phyloP scores from a whole-genome alignment of 2,113 vertebrate genomes.

The Regulus satrapa region DNA sequence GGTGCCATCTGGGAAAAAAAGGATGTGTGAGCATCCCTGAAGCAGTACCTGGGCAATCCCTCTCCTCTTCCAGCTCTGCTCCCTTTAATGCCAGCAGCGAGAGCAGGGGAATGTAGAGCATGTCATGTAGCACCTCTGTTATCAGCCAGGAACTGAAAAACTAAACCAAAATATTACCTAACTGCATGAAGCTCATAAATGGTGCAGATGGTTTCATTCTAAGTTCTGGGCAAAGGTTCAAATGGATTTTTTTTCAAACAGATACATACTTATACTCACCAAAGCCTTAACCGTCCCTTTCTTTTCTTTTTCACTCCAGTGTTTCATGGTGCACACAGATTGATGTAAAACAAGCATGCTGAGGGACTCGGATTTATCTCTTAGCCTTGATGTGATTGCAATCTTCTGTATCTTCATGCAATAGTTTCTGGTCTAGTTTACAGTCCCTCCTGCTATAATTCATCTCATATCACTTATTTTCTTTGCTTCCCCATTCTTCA shows the following conservation, averaged over 20 bases:
- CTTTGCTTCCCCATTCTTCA: conserved; percentile 25
- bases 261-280: background rate
- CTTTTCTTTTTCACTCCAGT: background rate
- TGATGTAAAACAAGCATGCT: background rate
- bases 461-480: conserved; percentile 22
- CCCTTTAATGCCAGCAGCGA: background rate
- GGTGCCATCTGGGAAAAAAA: background rate
- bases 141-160: conserved; percentile 2
- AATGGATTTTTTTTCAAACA: background rate
- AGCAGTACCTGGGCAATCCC: accelerated
- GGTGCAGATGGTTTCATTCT: conserved; percentile 39
- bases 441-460: conserved; percentile 27
- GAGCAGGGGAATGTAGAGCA: background rate
- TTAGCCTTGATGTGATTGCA: background rate
- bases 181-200: background rate
- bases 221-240: conserved; percentile 44
- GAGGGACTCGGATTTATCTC: background rate
- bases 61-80: background rate
- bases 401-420: background rate
- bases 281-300: background rate
- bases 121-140: background rate
- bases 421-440: background rate
- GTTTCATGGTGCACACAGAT: background rate
- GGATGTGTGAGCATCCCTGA: background rate
- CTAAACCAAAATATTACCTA: conserved; percentile 21